A percentile compares a stretch with the other conserved stretches of the same genome.
phyloP scores from a whole-genome alignment of 2,113 vertebrate genomes.

The Kryptolebias marmoratus region DNA sequence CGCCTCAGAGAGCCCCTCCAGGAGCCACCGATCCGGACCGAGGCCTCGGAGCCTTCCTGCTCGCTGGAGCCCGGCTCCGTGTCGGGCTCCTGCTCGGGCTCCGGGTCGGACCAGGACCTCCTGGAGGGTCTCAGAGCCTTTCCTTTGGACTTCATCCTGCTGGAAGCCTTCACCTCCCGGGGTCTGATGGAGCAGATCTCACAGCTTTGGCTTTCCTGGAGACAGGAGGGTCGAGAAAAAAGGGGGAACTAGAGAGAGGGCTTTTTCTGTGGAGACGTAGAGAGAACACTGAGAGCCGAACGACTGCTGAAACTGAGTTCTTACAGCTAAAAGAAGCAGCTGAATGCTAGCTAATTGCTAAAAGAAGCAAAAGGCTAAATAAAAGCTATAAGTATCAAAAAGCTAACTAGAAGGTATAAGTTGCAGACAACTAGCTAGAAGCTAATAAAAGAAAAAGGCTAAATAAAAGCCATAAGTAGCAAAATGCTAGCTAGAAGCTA shows the following conservation, averaged over 20 bases:
- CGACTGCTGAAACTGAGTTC: too few relatives aligned
- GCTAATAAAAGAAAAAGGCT: not conserved
- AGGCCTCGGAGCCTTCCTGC: constrained; percentile 83
- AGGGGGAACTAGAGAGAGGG: not conserved
- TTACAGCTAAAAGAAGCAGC: too few relatives aligned
- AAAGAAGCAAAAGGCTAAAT: too few relatives aligned
- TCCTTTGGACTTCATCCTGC: constrained; percentile 91
- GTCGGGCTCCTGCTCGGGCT: constrained; percentile 73
- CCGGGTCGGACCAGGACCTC: constrained; percentile 72
- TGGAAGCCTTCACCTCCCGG: constrained; percentile 30
- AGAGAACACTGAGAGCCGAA: too few relatives aligned
- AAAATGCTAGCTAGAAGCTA: too few relatives aligned
- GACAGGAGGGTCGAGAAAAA: not conserved
- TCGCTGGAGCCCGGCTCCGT: constrained; percentile 75
- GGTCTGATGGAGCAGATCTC: constrained; percentile 4
- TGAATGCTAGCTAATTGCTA: too few relatives aligned
- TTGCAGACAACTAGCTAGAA: not conserved
- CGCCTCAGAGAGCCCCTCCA: constrained; percentile 74
- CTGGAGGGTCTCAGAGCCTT: constrained; percentile 82
- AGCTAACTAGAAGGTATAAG: too few relatives aligned
- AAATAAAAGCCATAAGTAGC: too few relatives aligned
- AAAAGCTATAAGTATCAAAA: too few relatives aligned
- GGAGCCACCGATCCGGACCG: constrained; percentile 71
- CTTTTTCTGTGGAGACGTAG: too few relatives aligned
- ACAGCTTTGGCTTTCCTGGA: constrained; percentile 37